phyloP scores from a whole-genome alignment of 37 sponge, comb jelly and placozoan species.

The Petrosia ficiformis region DNA sequence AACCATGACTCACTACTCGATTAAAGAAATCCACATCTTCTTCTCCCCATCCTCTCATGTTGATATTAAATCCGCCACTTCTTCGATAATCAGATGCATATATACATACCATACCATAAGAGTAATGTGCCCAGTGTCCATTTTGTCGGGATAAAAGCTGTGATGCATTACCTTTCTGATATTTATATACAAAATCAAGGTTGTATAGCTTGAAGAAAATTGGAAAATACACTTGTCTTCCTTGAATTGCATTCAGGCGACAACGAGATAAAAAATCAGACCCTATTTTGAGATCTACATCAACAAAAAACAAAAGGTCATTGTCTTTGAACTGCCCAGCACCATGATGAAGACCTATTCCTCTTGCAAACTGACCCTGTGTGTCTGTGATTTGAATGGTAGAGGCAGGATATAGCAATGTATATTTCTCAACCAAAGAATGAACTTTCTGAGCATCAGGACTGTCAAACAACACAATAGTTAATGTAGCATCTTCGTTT shows the following conservation, averaged over 20 bases:
- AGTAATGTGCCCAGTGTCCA: slow-evolving; percentile 87
- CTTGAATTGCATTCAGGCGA: slow-evolving; percentile 51
- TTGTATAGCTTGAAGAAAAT: slow-evolving; percentile 74
- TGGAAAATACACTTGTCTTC: slow-evolving; percentile 74
- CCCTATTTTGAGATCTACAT: slow-evolving; percentile 56
- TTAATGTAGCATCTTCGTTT: slow-evolving; percentile 45
- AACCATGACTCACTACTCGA: slow-evolving; percentile 27
- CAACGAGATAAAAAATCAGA: slow-evolving; percentile 51
- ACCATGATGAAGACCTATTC: slow-evolving; percentile 54
- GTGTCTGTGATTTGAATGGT: slow-evolving; percentile 24
- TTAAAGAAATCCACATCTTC: slow-evolving; percentile 74
- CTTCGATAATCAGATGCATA: slow-evolving; percentile 64
- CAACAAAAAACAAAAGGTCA: slow-evolving; percentile 63
- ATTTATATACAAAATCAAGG: slow-evolving; percentile 43
- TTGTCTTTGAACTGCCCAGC: slow-evolving; percentile 32
- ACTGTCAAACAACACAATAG: slow-evolving; percentile 60
- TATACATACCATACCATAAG: slow-evolving; percentile 75
- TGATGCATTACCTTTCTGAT: slow-evolving; percentile 36
- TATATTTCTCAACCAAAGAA: slow-evolving; percentile 16
- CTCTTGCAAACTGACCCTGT: slow-evolving; percentile 58
- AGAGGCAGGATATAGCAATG: slow-evolving; percentile 29
- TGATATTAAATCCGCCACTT: slow-evolving; percentile 38
- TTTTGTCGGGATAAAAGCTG: slow-evolving; percentile 35
- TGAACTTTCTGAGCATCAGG: slow-evolving; percentile 43
- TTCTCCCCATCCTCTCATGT: slow-evolving; percentile 68